Base-by-base conservation (phyloP, 2,888 invertebrate species). In the Pasiphila rectangulata region DNA sequence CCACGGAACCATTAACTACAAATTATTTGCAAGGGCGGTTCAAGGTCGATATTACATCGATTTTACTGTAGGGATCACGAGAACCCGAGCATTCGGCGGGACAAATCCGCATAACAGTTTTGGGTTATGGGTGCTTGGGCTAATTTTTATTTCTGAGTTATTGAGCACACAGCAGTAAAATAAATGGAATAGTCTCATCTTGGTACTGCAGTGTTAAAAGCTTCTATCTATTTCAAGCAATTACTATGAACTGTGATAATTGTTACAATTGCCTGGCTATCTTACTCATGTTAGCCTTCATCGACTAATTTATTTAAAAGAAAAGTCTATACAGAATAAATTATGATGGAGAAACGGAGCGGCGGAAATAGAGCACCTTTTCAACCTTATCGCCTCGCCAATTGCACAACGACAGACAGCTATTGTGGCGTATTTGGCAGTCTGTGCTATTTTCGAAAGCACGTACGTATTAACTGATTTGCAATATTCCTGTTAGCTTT, bases 11-110 rank as follows among this genome's bases (percentile, higher is more conserved):
- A 64, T 63, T 64, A 61, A 63, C 63, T 65, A 69, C 67, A 65
- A 76, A 78, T 75, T 73, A 76, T 72, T 74, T 56, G 67, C 69
- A 61, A 54, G 68, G 69, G 67, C 66, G 68, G 68, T 74, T 77
- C 83, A 84, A 83, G 84, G 84, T 82, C 77, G 71, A 67, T 66
- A 64, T 66, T 63, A 62, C 69, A 78, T 80, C 62, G 79, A 82
- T 80, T 75, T 64, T 52, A 58, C 43, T 46, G 51, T 63, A 59
- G 74, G 75, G 74, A 67, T 66, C 57, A 62, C 59, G 51, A 52
- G 53, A 53, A 53, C 40, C 46, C 47, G 32, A 40, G 51, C 54
- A 49, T 51, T 44, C 29, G 29, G 32, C n/a, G 41, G 46, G 29
- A 19, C 23, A 41, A 52, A 36, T 42, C 25, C 21, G 29, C 12